Conservation (phyloP, 2,113 vertebrate species). For the Tapirus terrestris region DNA sequence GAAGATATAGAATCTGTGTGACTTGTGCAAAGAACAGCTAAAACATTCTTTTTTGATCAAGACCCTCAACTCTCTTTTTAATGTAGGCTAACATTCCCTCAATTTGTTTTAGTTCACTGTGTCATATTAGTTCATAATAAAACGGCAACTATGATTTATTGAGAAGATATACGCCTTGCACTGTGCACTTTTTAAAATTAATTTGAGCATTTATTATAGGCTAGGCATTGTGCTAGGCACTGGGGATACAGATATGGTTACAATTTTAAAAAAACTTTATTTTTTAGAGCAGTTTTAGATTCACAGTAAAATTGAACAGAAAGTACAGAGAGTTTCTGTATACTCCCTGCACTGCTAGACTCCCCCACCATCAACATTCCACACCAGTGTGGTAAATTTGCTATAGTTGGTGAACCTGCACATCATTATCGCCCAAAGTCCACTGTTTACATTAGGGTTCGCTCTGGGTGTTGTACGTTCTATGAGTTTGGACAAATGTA, state of each 20-base stretch:
- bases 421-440: background rate
- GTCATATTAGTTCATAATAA: background rate
- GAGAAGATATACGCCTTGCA: background rate
- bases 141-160: background rate
- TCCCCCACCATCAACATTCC: background rate
- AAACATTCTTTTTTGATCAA: background rate
- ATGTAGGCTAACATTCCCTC: background rate
- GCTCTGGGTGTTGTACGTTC: background rate
- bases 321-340: background rate
- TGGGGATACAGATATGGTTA: background rate
- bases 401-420: background rate
- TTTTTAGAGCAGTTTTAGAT: background rate
- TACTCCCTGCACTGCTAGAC: rapidly evolving
- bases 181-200: background rate
- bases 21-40: background rate
- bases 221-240: background rate
- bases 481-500: background rate
- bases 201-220: background rate
- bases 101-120: background rate
- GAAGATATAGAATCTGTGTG: background rate
- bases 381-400: background rate
- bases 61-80: background rate
- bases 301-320: background rate
- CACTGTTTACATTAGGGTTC: background rate
- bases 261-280: background rate